Conservation (phyloP, 2,797 vertebrate species). For the Sebastes nivosus region DNA sequence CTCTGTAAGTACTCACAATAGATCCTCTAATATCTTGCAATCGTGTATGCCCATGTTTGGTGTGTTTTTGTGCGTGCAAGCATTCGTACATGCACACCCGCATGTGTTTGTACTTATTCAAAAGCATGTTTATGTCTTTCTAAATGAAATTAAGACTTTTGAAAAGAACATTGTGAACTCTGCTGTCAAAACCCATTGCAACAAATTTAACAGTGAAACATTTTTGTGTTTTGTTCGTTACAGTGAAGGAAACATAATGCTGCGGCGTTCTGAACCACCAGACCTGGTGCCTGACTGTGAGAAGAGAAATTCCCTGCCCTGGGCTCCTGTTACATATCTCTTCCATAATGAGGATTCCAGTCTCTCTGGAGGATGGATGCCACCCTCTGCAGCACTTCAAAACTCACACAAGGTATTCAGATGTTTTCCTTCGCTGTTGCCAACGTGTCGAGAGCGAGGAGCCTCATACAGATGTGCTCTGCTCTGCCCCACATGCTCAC, state of each 20-base stretch:
- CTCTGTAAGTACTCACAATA: conserved; percentile 1
- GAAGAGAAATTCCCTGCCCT: background rate
- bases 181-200: background rate
- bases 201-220: background rate
- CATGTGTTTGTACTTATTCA: conserved; percentile 52
- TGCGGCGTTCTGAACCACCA: background rate
- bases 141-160: conserved; percentile 38
- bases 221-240: conserved; percentile 12
- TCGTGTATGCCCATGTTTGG: background rate
- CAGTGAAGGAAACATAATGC: background rate
- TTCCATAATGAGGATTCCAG: conserved; percentile 35
- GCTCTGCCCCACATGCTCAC: conserved; percentile 12
- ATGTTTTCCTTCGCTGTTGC: conserved; percentile 55
- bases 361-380: conserved; percentile 40
- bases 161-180: conserved; percentile 31
- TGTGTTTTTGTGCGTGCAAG: conserved; percentile 3
- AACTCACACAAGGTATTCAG: conserved; percentile 50
- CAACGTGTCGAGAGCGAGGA: conserved; percentile 27
- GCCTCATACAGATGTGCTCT: conserved; percentile 49
- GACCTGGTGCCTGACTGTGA: conserved; percentile 9
- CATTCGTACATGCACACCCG: background rate
- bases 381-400: conserved; percentile 30
- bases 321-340: conserved; percentile 28
- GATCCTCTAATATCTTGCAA: conserved; percentile 11
- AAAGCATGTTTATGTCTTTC: conserved; percentile 33